Percentiles rank a stretch among this genome's conserved stretches.
These are phyloP conservation scores for Apogon talboti DNA, from an alignment of 2,797 vertebrate genomes.

Conservation along the genomic window DNA sequence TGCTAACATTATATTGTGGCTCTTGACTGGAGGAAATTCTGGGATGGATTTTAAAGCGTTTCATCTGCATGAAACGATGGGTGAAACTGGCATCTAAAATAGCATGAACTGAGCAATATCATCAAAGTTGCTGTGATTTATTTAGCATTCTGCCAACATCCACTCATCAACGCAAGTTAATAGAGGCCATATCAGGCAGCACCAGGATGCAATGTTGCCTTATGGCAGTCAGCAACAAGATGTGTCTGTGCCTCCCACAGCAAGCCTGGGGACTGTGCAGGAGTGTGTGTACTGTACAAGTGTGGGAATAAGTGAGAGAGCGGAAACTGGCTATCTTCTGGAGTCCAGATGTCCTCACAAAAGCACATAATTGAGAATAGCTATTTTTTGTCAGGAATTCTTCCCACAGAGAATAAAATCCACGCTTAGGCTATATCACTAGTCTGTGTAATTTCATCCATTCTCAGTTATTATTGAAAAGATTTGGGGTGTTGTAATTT, in stretches of 20 bases:
- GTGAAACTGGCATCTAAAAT: constrained; percentile 22
- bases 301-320: constrained; percentile 39
- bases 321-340: constrained; percentile 20
- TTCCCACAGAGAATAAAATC: constrained; percentile 27
- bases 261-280: constrained; percentile 25
- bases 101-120: constrained; percentile 3
- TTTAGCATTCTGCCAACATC: constrained; percentile 47
- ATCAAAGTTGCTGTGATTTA: constrained; percentile 39
- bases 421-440: constrained; percentile 20
- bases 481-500: constrained; percentile 18
- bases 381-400: neutral
- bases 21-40: constrained; percentile 17
- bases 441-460: constrained; percentile 37
- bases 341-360: constrained; percentile 26
- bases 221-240: constrained; percentile 46
- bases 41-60: constrained; percentile 13
- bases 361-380: constrained; percentile 29
- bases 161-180: constrained; percentile 51
- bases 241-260: constrained; percentile 46
- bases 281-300: constrained; percentile 32
- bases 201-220: constrained; percentile 42
- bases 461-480: neutral
- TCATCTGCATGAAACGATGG: constrained; percentile 22
- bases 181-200: constrained; percentile 55
- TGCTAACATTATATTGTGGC: constrained; percentile 1